A percentile compares a stretch with the other conserved stretches of the same genome.
Evolutionary conservation across 2,797 vertebrate species (phyloP).

Genomic region (Knipowitschia caucasica): DNA sequence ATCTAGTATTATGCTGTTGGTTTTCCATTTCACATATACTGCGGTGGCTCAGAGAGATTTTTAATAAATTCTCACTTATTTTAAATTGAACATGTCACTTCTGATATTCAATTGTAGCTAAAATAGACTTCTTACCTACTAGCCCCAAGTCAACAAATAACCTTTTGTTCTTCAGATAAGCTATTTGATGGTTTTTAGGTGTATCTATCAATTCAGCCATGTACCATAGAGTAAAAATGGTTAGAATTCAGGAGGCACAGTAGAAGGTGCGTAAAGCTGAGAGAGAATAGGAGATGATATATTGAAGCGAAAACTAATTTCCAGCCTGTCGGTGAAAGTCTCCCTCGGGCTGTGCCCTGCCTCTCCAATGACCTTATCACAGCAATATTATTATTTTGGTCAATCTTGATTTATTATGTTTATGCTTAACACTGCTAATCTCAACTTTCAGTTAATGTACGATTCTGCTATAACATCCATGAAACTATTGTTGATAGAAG

Average conservation of each 20-base stretch:
- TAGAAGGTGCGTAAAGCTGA: constrained; percentile 54
- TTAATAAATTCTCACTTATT: constrained; percentile 42
- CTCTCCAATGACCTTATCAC: constrained; percentile 66
- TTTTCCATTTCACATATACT: constrained; percentile 16
- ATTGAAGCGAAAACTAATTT: constrained; percentile 78
- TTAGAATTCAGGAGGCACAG: constrained; percentile 58
- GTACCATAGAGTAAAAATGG: constrained; percentile 57
- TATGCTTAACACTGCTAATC: constrained; percentile 61
- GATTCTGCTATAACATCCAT: constrained; percentile 27
- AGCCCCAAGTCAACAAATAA: constrained; percentile 54
- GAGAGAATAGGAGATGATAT: constrained; percentile 75
- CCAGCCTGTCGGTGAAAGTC: constrained; percentile 67
- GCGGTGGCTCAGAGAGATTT: constrained; percentile 28
- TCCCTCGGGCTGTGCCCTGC: constrained; percentile 51
- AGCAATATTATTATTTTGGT: constrained; percentile 70
- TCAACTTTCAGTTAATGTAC: constrained; percentile 44
- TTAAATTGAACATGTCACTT: constrained; percentile 49
- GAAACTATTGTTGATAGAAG: constrained; percentile 21
- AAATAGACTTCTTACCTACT: constrained; percentile 51
- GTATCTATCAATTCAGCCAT: constrained; percentile 75
- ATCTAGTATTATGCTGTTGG: constrained; percentile 3
- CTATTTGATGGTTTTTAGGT: constrained; percentile 57
- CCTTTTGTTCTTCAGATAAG: constrained; percentile 49
- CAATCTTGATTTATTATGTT: constrained; percentile 74
- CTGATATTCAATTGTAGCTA: constrained; percentile 54